These are phyloP conservation scores for Lumbricus terrestris DNA, from an alignment of 2,888 invertebrate species.

Conservation along the genomic window DNA sequence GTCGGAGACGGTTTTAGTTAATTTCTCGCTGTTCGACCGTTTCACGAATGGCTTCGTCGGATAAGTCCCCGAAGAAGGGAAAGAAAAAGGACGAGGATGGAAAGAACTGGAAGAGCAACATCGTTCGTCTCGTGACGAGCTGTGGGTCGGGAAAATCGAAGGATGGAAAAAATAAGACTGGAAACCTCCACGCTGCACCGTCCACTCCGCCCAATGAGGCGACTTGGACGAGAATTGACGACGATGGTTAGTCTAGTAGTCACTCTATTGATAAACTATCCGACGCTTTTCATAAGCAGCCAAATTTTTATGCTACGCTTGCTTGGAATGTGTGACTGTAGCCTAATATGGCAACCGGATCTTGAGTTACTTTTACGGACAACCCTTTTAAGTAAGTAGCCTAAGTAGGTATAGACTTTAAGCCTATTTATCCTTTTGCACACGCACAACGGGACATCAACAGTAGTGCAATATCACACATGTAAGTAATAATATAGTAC, in stretches of 20 bases:
- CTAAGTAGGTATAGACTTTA: too few relatives aligned
- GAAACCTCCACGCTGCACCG: background rate
- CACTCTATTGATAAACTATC: background rate
- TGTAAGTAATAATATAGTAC: too few relatives aligned
- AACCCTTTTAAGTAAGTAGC: too few relatives aligned
- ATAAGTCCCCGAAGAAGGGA: background rate
- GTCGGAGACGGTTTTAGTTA: too few relatives aligned
- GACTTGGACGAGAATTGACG: slow-evolving; percentile 5
- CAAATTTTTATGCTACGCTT: too few relatives aligned
- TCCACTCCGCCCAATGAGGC: background rate
- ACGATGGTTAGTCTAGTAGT: background rate
- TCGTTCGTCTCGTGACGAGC: slow-evolving; percentile 9
- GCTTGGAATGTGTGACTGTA: too few relatives aligned
- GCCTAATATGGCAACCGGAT: too few relatives aligned
- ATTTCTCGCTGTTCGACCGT: background rate
- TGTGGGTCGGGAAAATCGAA: slow-evolving; percentile 21
- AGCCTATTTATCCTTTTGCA: too few relatives aligned
- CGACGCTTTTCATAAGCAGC: background rate
- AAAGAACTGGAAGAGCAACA: slow-evolving; percentile 21
- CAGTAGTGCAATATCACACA: too few relatives aligned
- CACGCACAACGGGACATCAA: too few relatives aligned
- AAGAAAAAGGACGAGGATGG: background rate
- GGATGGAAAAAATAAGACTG: background rate
- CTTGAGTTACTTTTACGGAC: too few relatives aligned
- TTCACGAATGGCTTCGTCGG: background rate